phyloP scores from a whole-genome alignment of 2,888 invertebrate species.

The Fragum sueziense region DNA sequence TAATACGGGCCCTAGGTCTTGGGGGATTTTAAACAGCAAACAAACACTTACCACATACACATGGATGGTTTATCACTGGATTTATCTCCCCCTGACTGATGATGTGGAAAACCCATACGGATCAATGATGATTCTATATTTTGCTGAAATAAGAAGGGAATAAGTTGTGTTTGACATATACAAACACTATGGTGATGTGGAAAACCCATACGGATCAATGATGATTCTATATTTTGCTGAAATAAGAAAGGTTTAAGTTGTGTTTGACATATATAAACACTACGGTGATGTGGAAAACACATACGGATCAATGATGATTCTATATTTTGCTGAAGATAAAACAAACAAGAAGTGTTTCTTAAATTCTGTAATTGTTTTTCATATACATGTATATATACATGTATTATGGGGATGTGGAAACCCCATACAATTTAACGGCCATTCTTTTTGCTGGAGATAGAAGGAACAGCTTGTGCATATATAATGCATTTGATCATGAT shows the following conservation, averaged over 20 bases:
- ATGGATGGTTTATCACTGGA: conserved; percentile 87
- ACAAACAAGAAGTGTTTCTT: too few relatives aligned
- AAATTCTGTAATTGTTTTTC: too few relatives aligned
- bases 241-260: conserved; percentile 16
- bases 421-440: conserved; percentile 88
- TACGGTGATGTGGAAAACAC: conserved; percentile 95
- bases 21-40: too few relatives aligned
- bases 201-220: conserved; percentile 91
- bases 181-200: conserved; percentile 93
- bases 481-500: too few relatives aligned
- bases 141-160: conserved; percentile 61
- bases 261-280: too few relatives aligned
- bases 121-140: conserved; percentile 80
- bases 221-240: conserved; percentile 79
- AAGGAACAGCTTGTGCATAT: too few relatives aligned
- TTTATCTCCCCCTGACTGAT: conserved; percentile 83
- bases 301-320: conserved; percentile 86
- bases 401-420: conserved; percentile 95
- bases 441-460: too few relatives aligned
- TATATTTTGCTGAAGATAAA: conserved; percentile 69
- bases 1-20: too few relatives aligned
- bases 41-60: conserved; percentile 91
- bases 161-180: too few relatives aligned
- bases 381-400: too few relatives aligned
- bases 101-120: conserved; percentile 97